Evolutionary conservation across 2,797 vertebrate species (phyloP).

Genomic region (Eleutherodactylus coqui): DNA sequence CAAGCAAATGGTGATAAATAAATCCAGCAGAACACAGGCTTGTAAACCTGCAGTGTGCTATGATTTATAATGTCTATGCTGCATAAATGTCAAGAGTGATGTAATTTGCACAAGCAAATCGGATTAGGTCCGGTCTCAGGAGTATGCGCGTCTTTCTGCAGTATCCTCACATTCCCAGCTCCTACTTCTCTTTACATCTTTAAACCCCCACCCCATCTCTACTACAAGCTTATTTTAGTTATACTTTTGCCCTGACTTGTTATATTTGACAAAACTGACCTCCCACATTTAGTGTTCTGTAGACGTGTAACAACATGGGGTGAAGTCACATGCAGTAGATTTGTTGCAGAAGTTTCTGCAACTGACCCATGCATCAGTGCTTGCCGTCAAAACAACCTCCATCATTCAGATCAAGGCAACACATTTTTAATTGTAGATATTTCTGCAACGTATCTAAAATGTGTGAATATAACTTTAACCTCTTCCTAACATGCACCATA

Average conservation of each 20-base stretch:
- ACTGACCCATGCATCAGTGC: no score
- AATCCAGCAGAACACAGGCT: slow-evolving; percentile 11
- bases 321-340: background rate
- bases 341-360: no score
- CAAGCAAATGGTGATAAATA: slow-evolving; percentile 12
- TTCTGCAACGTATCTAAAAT: no score
- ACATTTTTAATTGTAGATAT: no score
- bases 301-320: background rate
- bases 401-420: no score
- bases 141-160: background rate
- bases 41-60: background rate
- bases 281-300: slow-evolving; percentile 4
- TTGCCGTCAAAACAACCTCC: no score
- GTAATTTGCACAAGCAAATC: slow-evolving; percentile 39
- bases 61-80: slow-evolving; percentile 46
- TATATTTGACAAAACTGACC: slow-evolving; percentile 29
- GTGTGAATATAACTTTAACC: no score
- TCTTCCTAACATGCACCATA: no score
- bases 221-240: background rate
- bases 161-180: slow-evolving; percentile 42
- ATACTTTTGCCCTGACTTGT: slow-evolving; percentile 20
- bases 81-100: slow-evolving; percentile 36
- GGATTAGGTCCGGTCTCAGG: slow-evolving; percentile 17
- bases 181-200: slow-evolving; percentile 38
- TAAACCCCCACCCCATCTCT: slow-evolving; percentile 24